These are phyloP conservation scores for Eupithecia centaureata DNA, from an alignment of 2,888 invertebrate species.

Conservation along the genomic window DNA sequence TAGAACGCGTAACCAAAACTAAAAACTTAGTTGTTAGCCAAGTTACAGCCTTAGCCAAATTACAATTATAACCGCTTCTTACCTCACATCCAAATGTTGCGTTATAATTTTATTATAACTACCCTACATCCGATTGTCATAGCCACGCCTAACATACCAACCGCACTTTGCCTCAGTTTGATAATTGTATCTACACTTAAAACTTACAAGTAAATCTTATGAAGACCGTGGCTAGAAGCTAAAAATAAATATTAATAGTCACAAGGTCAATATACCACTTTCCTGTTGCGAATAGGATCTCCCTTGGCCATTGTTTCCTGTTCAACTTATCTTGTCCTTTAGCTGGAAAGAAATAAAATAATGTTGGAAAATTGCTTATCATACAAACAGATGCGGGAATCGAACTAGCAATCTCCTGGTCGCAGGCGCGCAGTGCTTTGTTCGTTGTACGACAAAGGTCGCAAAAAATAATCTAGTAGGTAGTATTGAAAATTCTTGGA, in stretches of 20 bases:
- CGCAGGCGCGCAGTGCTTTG: too few species aligned
- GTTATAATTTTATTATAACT: background rate
- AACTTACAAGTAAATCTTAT: background rate
- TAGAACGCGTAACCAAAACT: background rate
- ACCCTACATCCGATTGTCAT: background rate
- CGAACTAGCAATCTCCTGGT: too few species aligned
- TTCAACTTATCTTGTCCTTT: background rate
- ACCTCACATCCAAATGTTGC: background rate
- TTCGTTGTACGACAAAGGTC: too few species aligned
- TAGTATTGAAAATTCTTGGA: background rate
- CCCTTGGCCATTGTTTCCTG: background rate
- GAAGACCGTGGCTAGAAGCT: background rate
- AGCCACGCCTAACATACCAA: background rate
- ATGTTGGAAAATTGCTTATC: too few species aligned
- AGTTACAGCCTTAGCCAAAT: too few species aligned
- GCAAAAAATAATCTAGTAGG: too few species aligned
- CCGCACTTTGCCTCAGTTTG: background rate
- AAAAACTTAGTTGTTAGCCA: background rate
- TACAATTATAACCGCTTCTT: background rate
- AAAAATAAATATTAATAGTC: background rate
- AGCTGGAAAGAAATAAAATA: too few species aligned
- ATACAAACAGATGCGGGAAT: too few species aligned
- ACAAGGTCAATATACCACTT: background rate
- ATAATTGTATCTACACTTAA: background rate
- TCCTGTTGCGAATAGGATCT: background rate